Base-by-base conservation (phyloP, 2,113 vertebrate species). In the Hiodon tergisus region DNA sequence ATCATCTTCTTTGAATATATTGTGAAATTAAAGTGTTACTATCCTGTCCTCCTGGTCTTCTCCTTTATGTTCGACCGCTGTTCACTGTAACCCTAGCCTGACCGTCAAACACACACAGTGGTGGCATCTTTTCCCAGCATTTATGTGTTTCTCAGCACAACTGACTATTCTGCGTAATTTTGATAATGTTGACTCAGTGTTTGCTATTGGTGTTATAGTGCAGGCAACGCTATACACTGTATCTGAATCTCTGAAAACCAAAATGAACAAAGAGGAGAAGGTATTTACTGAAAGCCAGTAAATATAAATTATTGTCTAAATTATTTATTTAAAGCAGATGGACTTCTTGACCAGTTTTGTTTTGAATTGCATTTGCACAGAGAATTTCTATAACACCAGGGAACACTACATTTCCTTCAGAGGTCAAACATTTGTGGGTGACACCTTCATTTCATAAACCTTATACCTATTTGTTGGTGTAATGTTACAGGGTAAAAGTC, bases 381-480 rank as follows among this genome's bases (percentile, higher is more conserved):
- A 31, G 68, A 50, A 57, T 69, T 16, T 55, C 75, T 10, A 57
- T 60, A 54, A n/a, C 6, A 55, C 55, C 67, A 65, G 47, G 52
- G 52, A 17, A 10, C 54, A 65, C 67, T 52, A 50, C 7, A 53
- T 31, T 31, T 61, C 48, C 65, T 66, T 62, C 54, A 47, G 17
- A 72, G 71, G 3, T 55, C 57, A 46, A 11, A 60, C 7, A n/a
- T 14, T 67, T 59, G 48, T 57, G 54, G 9, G 53, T 51, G 60
- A 17, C 69, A 54, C 67, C 57, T 70, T 65, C 72, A 17, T 65
- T 16, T 65, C 31, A 31, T 50, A 70, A 73, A 66, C 46, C 67
- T 8, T 69, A 69, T 74, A 72, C 74, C 67, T 74, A 72, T 72
- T 78, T 78, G 77, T 72, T 78, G 77, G 72, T 74, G 77, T 74